Conservation (phyloP, 2,888 invertebrate genomes). For the Phyllotreta striolata region DNA sequence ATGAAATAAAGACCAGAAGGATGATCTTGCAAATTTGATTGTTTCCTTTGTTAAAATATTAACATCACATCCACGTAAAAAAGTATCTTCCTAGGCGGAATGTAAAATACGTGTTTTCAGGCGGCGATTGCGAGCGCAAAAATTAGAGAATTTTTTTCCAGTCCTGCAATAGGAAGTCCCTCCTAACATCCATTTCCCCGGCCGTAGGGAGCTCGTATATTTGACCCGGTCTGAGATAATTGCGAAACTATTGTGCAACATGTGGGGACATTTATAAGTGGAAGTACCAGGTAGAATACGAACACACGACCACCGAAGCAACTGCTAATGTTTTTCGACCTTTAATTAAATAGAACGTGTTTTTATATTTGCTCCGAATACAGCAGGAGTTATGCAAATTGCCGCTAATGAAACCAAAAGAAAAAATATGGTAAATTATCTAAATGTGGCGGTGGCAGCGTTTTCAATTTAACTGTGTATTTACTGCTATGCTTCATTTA, state of each 20-base stretch:
- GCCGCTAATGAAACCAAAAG: constrained; percentile 24
- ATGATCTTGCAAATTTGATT: too few species aligned
- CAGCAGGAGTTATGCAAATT: constrained; percentile 33
- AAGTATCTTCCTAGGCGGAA: too few species aligned
- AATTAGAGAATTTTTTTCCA: neutral
- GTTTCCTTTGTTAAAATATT: too few species aligned
- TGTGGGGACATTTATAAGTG: constrained; percentile 60
- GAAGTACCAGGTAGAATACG: constrained; percentile 55
- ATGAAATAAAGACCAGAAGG: too few species aligned
- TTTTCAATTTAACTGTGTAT: too few species aligned
- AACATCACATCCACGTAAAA: too few species aligned
- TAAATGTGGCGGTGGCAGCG: too few species aligned
- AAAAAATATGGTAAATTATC: constrained; percentile 16
- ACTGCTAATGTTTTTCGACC: constrained; percentile 55
- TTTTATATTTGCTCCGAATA: constrained; percentile 54
- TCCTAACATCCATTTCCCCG: constrained; percentile 33
- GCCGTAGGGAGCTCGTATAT: constrained; percentile 47
- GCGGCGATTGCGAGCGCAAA: too few species aligned
- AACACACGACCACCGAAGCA: constrained; percentile 49
- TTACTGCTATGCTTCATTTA: too few species aligned
- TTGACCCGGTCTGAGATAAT: constrained; percentile 57
- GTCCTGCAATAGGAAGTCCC: constrained; percentile 26
- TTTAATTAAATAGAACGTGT: constrained; percentile 58
- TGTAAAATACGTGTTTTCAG: too few species aligned
- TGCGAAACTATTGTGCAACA: constrained; percentile 63